These are phyloP conservation scores for Lycaena phlaeas DNA, from an alignment of 2,888 invertebrate species.

Conservation along the genomic window DNA sequence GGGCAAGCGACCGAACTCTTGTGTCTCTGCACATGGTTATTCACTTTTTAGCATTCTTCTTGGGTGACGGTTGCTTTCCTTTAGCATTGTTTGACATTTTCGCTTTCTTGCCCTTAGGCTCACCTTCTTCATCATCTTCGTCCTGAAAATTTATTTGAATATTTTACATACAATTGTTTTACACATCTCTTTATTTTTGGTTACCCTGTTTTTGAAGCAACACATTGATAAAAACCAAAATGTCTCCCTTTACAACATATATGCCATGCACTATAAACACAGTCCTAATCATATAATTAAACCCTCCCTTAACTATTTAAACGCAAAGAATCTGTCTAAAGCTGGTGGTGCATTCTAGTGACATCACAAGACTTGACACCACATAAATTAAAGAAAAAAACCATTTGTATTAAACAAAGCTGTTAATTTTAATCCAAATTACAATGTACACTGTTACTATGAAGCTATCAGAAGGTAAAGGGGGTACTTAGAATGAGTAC, in stretches of 20 bases:
- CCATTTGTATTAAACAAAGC: not conserved
- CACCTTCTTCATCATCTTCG: conserved; percentile 83
- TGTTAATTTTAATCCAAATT: not conserved
- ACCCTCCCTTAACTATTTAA: not conserved
- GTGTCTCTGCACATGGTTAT: conserved; percentile 26
- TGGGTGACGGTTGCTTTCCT: conserved; percentile 79
- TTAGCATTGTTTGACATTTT: conserved; percentile 81
- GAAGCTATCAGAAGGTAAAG: conserved; percentile 61
- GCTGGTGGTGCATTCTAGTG: not conserved
- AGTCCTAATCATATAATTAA: no score
- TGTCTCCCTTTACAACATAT: not conserved
- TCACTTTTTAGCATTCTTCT: conserved; percentile 78
- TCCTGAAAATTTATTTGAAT: conserved; percentile 49
- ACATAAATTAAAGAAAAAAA: no score
- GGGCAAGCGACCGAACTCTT: conserved; percentile 16
- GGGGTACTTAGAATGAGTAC: conserved; percentile 50
- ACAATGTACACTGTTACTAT: not conserved
- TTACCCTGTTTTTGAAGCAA: no score
- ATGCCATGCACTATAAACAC: not conserved
- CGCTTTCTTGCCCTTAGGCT: conserved; percentile 85
- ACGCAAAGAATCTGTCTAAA: no score
- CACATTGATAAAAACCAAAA: not conserved
- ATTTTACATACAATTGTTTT: not conserved
- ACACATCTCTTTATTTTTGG: not conserved
- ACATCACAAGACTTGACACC: not conserved